These are phyloP conservation scores for Sturmia bella DNA, from an alignment of 2,888 invertebrate species.

Conservation along the genomic window DNA sequence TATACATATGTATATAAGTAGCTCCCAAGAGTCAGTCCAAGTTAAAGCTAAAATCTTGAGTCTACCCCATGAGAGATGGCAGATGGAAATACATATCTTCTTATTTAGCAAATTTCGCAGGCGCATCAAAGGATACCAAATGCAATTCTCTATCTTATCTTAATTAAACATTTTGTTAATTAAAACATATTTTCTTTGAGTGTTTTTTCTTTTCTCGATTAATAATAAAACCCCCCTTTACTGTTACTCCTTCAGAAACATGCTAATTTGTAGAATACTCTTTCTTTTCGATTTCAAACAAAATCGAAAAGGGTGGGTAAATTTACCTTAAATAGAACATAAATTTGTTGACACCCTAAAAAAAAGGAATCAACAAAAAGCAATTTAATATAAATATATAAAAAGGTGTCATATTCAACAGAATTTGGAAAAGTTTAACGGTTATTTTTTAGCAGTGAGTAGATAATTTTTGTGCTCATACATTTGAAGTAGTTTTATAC, in stretches of 20 bases:
- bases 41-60: no score
- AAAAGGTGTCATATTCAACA: slow-evolving; percentile 40
- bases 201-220: neutral
- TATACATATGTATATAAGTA: no score
- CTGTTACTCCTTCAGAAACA: neutral
- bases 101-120: no score
- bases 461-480: neutral
- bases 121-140: neutral
- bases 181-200: neutral
- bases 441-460: slow-evolving; percentile 8
- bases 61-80: no score
- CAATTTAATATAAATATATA: no score
- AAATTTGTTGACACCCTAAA: slow-evolving; percentile 32
- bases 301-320: slow-evolving; percentile 27
- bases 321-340: slow-evolving; percentile 47
- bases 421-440: slow-evolving; percentile 7
- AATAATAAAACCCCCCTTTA: slow-evolving; percentile 9
- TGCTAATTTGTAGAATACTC: slow-evolving; percentile 36
- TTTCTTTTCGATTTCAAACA: neutral
- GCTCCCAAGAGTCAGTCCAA: no score
- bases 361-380: slow-evolving; percentile 15
- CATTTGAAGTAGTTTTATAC: neutral
- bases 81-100: no score
- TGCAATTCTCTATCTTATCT: neutral
- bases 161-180: neutral